Evolutionary conservation across 1,140 invertebrate genomes (phyloP), one percentile per base, ranked within the genome.

Genomic region (Ridgeia piscesae): DNA sequence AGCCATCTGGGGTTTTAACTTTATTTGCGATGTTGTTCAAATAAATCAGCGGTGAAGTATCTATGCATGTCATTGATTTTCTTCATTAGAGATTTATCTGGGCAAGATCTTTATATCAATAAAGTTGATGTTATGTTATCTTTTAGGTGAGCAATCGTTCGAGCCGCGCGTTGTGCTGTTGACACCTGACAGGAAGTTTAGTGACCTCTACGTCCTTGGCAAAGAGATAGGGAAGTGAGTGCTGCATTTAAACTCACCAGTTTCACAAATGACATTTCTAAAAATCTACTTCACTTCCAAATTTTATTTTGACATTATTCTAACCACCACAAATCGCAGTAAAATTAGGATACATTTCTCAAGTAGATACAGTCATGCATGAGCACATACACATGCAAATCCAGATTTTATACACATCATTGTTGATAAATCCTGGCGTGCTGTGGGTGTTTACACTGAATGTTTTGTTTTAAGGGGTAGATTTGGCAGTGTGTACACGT

Each of bases 401-500:
- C 35, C 9, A n/a, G 89, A 33, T 89, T 34, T 89, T 89, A 0
- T 11, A 90, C 0, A 34, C 21, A 35, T 90, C 21, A 88, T 91
- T 33, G 48, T 21, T 92, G 35, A 17, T 42, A 11, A 42, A 42
- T 14, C 58, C 17, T 50, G 48, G 0, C 58, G 11, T 77, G 27
- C 58, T 21, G 27, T 31, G 27, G 14, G 4, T 21, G 58, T 77
- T 21, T 77, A 77, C 27, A 77, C 58, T 21, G 2, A 77, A 77
- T 6, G 0, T 77, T 77, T 17, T 88, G 91, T 90, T 92, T 94
- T 95, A 92, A 96, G 96, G 93, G 99, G 99, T 89, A 99, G 99
- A 17, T 99, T 99, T 96, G 99, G 99, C 90, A 98, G 99, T 58
- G 99, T 99, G 0, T 99, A 99, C 95, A 97, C 99, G 58, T 99